Base-by-base conservation (phyloP, 2,113 vertebrate genomes). In the Hypomesus transpacificus region DNA sequence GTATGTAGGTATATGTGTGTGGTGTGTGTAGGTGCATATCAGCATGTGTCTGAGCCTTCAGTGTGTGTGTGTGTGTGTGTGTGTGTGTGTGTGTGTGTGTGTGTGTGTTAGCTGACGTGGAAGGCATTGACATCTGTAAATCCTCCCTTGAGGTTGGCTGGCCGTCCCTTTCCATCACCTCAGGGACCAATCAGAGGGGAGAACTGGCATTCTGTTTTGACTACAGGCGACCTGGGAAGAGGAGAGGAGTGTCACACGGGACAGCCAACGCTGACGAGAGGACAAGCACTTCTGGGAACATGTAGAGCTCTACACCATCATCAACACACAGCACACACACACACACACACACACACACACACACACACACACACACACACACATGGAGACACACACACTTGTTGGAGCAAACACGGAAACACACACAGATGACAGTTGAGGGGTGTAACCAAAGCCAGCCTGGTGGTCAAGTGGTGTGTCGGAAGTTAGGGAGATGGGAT, bases 401-500 rank as follows among this genome's bases (percentile, higher is more conserved):
- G 7, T 39, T 13, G 2, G 62, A 20, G 31, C 11, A 20, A 20
- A 13, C 28, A 39, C 34, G 28, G 17, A 64, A 17, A 20, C 26
- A 62, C 60, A 62, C 60, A 34, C 22, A 62, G 9, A 26, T 28
- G 8, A 62, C 60, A 31, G 84, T 85, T 84, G 84, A 75, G 75
- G 82, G 83, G 64, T 76, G 64, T 59, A 80, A 74, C 18, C 46
- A n/a, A 59, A 73, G 58, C 77, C 91, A 90, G 85, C 87, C 16
- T 59, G 59, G 77, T 77, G 87, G 87, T 91, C 90, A 75, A 86
- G 85, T 80, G 85, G 82, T 75, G 85, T 93, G 92, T 93, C 90
- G 91, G 89, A 92, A 92, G 90, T 91, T 90, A 91, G 82, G 80
- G 84, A 90, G 93, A 95, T 80, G 86, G 54, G 73, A 80, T 89